These are phyloP conservation scores for Platygyra sinensis DNA, from an alignment of 64 coral and sea anemone species.

Conservation along the genomic window DNA sequence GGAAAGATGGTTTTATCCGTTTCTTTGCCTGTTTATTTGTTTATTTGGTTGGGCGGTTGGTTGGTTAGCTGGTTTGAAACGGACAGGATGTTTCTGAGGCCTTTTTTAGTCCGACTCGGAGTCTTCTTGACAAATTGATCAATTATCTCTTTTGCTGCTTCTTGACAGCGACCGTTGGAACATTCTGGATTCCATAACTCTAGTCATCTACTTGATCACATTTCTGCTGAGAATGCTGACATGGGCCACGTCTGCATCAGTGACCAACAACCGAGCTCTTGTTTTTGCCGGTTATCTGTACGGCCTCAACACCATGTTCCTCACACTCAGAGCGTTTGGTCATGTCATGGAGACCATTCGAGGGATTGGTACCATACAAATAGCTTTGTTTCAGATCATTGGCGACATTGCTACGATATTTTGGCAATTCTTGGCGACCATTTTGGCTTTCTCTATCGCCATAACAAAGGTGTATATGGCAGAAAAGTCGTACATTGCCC, in stretches of 20 bases:
- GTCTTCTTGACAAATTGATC: too few relatives aligned
- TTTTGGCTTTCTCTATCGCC: not conserved
- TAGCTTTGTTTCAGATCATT: too few relatives aligned
- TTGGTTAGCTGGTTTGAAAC: too few relatives aligned
- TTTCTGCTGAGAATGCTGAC: not conserved
- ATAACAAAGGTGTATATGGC: not conserved
- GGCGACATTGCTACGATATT: not conserved
- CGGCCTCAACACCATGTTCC: not conserved
- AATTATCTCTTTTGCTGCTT: too few relatives aligned
- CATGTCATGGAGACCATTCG: not conserved
- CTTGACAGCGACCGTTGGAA: too few relatives aligned
- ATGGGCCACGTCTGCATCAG: not conserved
- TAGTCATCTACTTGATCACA: not conserved
- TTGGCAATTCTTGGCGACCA: not conserved
- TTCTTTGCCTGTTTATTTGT: too few relatives aligned
- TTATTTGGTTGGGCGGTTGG: too few relatives aligned
- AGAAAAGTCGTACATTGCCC: not conserved
- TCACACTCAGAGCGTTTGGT: not conserved
- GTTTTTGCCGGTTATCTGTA: not conserved
- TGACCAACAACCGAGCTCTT: not conserved
- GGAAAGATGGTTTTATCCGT: too few relatives aligned
- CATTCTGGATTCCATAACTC: not conserved
- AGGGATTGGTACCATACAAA: not conserved
- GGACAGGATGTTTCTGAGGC: too few relatives aligned
- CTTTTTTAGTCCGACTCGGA: too few relatives aligned